Evolutionary conservation across 2,113 vertebrate genomes (phyloP).

Genomic region (rat (Rattus norvegicus)): DNA sequence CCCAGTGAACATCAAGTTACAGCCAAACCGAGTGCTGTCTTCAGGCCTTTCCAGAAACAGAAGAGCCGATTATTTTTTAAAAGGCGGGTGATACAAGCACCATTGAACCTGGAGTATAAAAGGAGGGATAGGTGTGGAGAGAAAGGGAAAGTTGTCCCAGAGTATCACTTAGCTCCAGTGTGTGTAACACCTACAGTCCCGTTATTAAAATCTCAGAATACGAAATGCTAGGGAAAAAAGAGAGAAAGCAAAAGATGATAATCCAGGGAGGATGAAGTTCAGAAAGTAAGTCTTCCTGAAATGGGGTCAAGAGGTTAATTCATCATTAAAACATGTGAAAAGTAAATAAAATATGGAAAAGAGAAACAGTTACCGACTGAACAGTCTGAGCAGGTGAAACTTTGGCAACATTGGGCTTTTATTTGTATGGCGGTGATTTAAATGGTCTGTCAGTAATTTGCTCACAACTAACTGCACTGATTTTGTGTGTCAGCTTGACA

Average conservation of each 20-base stretch:
- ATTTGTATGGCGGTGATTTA: neutral
- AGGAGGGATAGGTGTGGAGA: neutral
- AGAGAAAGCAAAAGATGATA: neutral
- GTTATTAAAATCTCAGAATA: slow-evolving; percentile 1
- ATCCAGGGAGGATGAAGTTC: neutral
- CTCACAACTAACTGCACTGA: neutral
- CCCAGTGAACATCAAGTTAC: neutral
- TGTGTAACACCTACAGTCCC: neutral
- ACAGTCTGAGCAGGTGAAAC: neutral
- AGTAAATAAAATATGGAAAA: neutral
- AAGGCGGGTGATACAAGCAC: neutral
- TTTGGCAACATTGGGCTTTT: neutral
- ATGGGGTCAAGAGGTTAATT: neutral
- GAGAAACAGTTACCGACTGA: neutral
- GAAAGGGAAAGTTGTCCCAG: neutral
- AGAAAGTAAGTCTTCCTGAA: neutral
- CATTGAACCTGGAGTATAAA: neutral
- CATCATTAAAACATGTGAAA: neutral
- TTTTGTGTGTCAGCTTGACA: no score
- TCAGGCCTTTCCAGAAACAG: neutral
- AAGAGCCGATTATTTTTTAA: neutral
- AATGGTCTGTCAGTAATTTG: neutral
- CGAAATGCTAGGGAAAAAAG: neutral
- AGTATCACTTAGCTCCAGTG: neutral
- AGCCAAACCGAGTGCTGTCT: neutral